phyloP scores from a whole-genome alignment of 2,888 invertebrate species.

The Theristus sp. region DNA sequence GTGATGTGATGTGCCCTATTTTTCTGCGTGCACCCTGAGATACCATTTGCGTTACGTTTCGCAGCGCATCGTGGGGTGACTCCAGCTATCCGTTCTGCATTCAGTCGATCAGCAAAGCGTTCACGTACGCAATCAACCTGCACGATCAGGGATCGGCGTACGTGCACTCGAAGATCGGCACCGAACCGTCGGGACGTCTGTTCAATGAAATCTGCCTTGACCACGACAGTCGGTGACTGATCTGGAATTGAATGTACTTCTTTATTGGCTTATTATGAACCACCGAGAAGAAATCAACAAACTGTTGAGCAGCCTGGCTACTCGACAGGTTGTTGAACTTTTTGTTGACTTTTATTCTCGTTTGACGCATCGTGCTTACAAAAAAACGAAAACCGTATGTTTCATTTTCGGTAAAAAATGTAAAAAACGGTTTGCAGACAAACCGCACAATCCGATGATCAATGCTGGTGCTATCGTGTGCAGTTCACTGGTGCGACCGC shows the following conservation, averaged over 20 bases:
- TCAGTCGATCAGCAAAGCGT: constrained; percentile 61
- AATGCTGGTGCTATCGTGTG: constrained; percentile 88
- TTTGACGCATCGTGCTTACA: background rate
- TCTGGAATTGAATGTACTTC: no score
- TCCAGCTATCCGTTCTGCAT: constrained; percentile 71
- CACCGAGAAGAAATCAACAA: no score
- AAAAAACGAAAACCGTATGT: background rate
- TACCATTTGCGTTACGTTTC: no score
- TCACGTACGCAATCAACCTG: constrained; percentile 82
- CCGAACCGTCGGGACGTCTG: constrained; percentile 85
- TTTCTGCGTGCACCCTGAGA: no score
- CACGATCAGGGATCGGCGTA: constrained; percentile 67
- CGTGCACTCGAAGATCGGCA: constrained; percentile 82
- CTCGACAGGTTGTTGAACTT: no score
- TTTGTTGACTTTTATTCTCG: background rate
- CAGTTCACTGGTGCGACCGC: constrained; percentile 48
- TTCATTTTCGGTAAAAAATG: background rate
- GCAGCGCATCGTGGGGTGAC: constrained; percentile 66
- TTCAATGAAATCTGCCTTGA: constrained; percentile 89
- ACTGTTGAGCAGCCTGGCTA: no score
- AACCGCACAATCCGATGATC: constrained; percentile 97
- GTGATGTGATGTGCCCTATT: no score
- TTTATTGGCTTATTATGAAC: no score
- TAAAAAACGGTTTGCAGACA: constrained; percentile 44
- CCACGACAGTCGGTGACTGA: constrained; percentile 70